These are phyloP conservation scores for Stenodema calcarata DNA, from an alignment of 2,888 invertebrate species.

Conservation along the genomic window DNA sequence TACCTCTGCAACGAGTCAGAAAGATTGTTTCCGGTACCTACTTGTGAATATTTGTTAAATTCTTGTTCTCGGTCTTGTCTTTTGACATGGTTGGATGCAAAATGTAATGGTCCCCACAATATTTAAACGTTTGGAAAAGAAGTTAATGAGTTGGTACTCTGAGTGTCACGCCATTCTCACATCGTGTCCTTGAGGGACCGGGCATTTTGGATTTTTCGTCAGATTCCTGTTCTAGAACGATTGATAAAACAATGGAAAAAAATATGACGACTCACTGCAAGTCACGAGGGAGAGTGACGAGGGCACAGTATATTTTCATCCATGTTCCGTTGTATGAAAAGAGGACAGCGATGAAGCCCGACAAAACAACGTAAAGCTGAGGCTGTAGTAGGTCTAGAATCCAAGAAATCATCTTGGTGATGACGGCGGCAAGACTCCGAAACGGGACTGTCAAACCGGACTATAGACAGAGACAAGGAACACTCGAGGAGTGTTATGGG, in stretches of 20 bases:
- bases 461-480: too few relatives aligned
- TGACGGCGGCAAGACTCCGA: not conserved
- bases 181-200: not conserved
- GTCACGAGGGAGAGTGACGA: constrained; percentile 15
- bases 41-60: too few relatives aligned
- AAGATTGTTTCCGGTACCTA: too few relatives aligned
- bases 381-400: not conserved
- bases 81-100: too few relatives aligned
- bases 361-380: not conserved
- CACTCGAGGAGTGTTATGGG: not conserved
- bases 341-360: not conserved
- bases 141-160: not conserved
- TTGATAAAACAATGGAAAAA: not conserved
- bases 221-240: not conserved
- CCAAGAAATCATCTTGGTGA: not conserved
- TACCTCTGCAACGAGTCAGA: too few relatives aligned
- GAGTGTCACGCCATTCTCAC: not conserved
- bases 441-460: not conserved
- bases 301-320: not conserved
- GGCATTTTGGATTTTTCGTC: not conserved
- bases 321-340: not conserved
- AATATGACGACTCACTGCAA: constrained; percentile 35
- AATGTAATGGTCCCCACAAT: too few relatives aligned
- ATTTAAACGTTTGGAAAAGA: not conserved
- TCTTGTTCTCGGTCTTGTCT: too few relatives aligned